Evolutionary conservation across 2,797 vertebrate genomes (phyloP), one percentile per base, ranked within the genome.

Genomic region (Smutsia temminckii): DNA sequence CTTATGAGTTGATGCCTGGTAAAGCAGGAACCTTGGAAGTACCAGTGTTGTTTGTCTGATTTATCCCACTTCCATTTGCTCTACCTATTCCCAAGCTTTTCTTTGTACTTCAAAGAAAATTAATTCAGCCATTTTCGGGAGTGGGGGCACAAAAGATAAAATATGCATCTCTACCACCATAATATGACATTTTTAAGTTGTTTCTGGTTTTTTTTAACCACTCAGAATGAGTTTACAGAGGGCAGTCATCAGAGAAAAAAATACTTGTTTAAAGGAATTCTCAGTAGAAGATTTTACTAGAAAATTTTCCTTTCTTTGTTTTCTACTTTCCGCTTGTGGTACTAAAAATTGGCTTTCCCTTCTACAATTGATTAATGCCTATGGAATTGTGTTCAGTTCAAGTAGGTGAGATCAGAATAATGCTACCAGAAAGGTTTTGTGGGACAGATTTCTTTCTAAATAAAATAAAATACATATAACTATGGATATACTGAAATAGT

Each of bases 41-140:
- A 27, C 32, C 34, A 2, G 32, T 6, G 8, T 27, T 72, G 25
- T 78, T n/a, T 27, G 59, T 77, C 53, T 18, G 29, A 3, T 51
- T 79, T 37, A 18, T 64, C 63, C 53, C 55, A 20, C 55, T 78
- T 92, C 71, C 53, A 37, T 83, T 63, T 72, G 32, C 63, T 59
- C 25, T 57, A 2, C 40, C 79, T 55, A 14, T 53, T 93, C 66
- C 53, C 51, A 40, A 61, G 37, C 55, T 68, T 16, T 77, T 63
- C 64, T 85, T 81, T 64, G 72, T 79, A 66, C 37, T 64, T 93
- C 79, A 71, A 21, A 96, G 59, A 95, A 94, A 96, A 93, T 79
- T 51, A 78, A 81, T 53, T 63, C 81, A 63, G 51, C 53, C 74
- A 66, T 66, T 75, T 71, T n/a, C 6, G 29, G 27, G 10, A 23